phyloP scores from a whole-genome alignment of 2,888 invertebrate species.

The Tipula vernalis region DNA sequence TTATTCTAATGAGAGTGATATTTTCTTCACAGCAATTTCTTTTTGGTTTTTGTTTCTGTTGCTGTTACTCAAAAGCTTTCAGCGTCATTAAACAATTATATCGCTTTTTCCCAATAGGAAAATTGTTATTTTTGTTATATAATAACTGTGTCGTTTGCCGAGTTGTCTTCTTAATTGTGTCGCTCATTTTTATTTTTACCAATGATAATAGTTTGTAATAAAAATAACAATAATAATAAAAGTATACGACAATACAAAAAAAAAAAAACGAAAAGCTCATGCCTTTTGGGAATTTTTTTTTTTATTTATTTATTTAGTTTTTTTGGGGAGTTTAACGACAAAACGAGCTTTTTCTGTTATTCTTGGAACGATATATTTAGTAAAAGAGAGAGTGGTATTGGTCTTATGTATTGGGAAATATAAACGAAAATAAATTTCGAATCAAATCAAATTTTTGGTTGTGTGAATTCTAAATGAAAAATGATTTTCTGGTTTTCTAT shows the following conservation, averaged over 20 bases:
- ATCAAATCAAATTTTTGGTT: neutral
- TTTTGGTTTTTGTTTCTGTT: neutral
- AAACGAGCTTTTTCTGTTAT: neutral
- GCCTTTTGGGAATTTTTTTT: neutral
- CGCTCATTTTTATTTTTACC: neutral
- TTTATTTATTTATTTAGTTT: neutral
- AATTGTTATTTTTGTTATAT: neutral
- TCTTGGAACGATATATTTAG: neutral
- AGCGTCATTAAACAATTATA: neutral
- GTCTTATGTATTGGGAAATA: neutral
- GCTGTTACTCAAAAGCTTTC: neutral
- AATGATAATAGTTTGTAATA: neutral
- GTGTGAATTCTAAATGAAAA: neutral
- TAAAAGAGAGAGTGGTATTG: neutral
- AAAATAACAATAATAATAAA: constrained; percentile 4
- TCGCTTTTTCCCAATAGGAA: neutral
- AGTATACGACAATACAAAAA: neutral
- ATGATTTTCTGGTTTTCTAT: neutral
- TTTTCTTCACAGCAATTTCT: neutral
- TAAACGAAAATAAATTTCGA: neutral
- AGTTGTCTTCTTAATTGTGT: neutral
- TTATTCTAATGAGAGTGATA: neutral
- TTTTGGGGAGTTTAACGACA: neutral
- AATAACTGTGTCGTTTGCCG: neutral
- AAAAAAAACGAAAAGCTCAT: neutral